A percentile compares a stretch with the other conserved stretches of the same genome.
Conservation (phyloP, 1,140 invertebrate genomes). For the Triops longicaudatus region DNA sequence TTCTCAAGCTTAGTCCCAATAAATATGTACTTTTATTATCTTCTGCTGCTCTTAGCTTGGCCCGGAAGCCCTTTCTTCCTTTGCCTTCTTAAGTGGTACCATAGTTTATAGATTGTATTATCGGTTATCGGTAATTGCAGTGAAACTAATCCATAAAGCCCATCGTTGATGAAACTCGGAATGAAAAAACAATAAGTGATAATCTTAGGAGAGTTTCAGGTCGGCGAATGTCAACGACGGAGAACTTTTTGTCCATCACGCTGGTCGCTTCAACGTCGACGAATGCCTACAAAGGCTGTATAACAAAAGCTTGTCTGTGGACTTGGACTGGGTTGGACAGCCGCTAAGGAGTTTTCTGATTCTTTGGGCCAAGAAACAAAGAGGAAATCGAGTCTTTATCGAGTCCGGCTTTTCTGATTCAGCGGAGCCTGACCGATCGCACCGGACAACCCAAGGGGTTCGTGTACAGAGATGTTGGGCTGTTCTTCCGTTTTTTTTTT, state of each 20-base stretch:
- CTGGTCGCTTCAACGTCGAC: background rate
- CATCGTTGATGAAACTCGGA: background rate
- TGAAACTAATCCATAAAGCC: background rate
- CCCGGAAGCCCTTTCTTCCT: too few relatives aligned
- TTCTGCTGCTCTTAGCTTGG: too few relatives aligned
- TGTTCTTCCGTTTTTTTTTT: background rate
- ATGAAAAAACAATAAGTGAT: background rate
- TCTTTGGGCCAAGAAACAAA: background rate
- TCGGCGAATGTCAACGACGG: background rate
- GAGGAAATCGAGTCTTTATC: slow-evolving; percentile 15
- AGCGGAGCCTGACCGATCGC: slow-evolving; percentile 9
- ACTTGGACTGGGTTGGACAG: background rate
- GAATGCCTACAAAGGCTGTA: background rate
- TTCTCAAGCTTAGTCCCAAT: too few relatives aligned
- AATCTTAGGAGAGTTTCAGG: background rate
- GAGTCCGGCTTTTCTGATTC: slow-evolving; percentile 14
- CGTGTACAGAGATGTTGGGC: background rate
- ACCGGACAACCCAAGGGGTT: background rate
- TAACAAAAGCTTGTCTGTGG: background rate
- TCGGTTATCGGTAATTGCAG: background rate
- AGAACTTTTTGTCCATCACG: background rate
- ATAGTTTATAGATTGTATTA: background rate
- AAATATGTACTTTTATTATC: too few relatives aligned
- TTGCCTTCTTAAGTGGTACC: too few relatives aligned
- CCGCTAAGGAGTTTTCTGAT: background rate